These are phyloP conservation scores for Caenorhabditis inopinata DNA, from an alignment of 1,140 invertebrate species.

Conservation along the genomic window DNA sequence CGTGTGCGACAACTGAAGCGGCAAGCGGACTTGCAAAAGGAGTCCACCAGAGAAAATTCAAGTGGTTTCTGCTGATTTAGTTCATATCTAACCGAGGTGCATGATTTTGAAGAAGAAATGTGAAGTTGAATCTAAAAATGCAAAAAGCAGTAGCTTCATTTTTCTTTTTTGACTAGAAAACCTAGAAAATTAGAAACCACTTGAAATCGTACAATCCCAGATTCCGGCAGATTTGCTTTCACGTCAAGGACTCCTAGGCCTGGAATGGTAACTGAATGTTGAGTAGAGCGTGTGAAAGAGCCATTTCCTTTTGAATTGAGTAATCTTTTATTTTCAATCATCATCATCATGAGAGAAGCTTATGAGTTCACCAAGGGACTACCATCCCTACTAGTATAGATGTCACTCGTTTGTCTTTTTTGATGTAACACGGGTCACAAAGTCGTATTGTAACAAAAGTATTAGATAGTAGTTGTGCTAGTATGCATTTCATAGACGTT, in stretches of 20 bases:
- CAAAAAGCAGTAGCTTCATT: not conserved
- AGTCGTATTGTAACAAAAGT: not conserved
- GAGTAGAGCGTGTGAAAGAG: conserved; percentile 18
- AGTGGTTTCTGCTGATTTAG: not conserved
- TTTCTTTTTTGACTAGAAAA: not conserved
- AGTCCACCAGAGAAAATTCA: not conserved
- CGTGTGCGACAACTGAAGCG: not conserved
- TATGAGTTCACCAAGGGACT: not conserved
- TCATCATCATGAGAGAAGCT: conserved; percentile 3
- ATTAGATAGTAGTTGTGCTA: conserved; percentile 8
- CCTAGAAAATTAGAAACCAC: not conserved
- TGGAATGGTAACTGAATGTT: conserved; percentile 26
- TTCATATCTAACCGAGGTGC: not conserved
- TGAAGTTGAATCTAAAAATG: not conserved
- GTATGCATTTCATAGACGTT: conserved; percentile 4
- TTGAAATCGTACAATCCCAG: conserved; percentile 25
- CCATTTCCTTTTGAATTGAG: not conserved
- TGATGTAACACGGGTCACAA: not conserved
- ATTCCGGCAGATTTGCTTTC: not conserved
- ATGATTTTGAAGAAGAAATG: not conserved
- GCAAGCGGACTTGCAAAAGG: not conserved
- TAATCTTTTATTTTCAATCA: not conserved
- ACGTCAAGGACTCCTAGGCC: not conserved
- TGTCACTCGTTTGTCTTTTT: conserved; percentile 2
- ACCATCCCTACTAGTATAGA: not conserved